A percentile compares a stretch with the other conserved stretches of the same genome.
These are phyloP conservation scores for Trachymyrmex septentrionalis DNA, from an alignment of 1,140 invertebrate genomes.

Conservation along the genomic window DNA sequence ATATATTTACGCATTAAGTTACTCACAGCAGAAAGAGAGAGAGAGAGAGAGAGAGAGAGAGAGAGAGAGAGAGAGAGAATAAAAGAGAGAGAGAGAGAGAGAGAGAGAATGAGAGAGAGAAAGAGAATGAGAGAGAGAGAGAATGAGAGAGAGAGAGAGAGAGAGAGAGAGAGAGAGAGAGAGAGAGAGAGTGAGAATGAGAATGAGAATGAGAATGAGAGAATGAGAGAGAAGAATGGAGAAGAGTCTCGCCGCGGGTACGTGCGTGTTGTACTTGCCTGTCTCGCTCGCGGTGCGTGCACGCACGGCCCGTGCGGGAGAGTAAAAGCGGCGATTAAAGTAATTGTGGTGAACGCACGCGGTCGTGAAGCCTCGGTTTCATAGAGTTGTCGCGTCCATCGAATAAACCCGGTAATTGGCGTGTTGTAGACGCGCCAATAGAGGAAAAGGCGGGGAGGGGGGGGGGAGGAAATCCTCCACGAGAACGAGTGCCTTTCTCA, in stretches of 20 bases:
- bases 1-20: conserved; percentile 57
- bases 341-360: conserved; percentile 68
- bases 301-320: conserved; percentile 64
- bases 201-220: not conserved
- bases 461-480: not conserved
- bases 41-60: not conserved
- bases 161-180: not conserved
- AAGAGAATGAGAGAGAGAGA: too few relatives aligned
- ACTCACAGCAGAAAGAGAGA: not conserved
- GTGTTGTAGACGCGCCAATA: conserved; percentile 58
- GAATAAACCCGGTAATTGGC: conserved; percentile 81
- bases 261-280: conserved; percentile 30
- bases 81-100: not conserved
- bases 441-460: not conserved
- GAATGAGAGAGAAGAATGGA: not conserved
- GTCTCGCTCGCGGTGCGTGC: conserved; percentile 29
- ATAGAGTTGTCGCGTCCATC: conserved; percentile 74
- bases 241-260: conserved; percentile 9
- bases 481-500: conserved; percentile 39
- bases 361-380: conserved; percentile 79
- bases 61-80: too few relatives aligned
- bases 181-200: too few relatives aligned
- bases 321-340: conserved; percentile 45
- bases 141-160: not conserved
- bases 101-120: not conserved